Base-by-base conservation (phyloP, 2,888 invertebrate species). In the Synergus itoensis region DNA sequence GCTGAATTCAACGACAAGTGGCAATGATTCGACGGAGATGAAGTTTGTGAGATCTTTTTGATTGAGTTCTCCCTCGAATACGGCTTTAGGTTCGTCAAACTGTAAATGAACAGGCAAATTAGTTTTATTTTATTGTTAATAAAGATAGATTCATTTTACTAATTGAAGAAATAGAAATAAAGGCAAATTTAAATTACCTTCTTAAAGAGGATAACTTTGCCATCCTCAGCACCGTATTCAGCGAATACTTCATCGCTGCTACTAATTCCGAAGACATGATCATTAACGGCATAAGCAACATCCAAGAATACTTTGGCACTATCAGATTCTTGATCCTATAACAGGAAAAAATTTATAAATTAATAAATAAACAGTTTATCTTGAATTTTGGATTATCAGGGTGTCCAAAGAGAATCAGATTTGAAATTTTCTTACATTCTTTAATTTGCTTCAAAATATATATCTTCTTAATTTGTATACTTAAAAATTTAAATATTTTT, bases 1-100 rank as follows among this genome's bases (percentile, higher is more conserved):
- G 87, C 98, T 98, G 94, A 99, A 99, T 93, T 99, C 99, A 78
- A 98, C 97, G 85, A 99, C 95, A 84, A 97, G 93, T 28, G 99
- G 99, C 91, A 99, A 94, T 78, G 97, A 95, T 91, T 98, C 96
- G 63, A 95, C 94, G 83, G 95, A 94, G 86, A 99, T 95, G 94
- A 99, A 99, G 87, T 96, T 95, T 93, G 96, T 96, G 87, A 99
- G 93, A 77, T 93, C 93, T 40, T 95, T 96, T 82, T 95, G 94
- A 18, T 93, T 94, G 62, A 94, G 89, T 89, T 96, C 97, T 9
- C 95, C 97, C 0, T 95, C 95, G 87, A 95, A 97, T 78, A 95
- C 94, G 81, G 94, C 95, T 89, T 96, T 95, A 85, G 96, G 96
- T 88, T 98, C 98, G 91, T 98, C 98, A 90, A 98, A 98, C 95